Evolutionary conservation across 2,113 vertebrate genomes (phyloP), one percentile per base, ranked within the genome.

Genomic region (Psittacus erithacus): DNA sequence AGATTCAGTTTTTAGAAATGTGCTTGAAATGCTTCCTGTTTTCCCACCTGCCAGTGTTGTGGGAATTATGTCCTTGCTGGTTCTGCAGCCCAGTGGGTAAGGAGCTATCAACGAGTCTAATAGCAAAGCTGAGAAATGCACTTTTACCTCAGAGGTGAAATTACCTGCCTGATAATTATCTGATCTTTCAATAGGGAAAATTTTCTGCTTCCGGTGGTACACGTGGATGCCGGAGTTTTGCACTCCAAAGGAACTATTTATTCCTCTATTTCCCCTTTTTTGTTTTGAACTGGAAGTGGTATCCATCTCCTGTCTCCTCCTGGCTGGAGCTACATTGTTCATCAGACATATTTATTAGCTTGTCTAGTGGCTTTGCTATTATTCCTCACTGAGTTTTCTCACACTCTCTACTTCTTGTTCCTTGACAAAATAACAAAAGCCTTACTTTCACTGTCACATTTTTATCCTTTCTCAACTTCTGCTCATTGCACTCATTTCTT

Each of bases 401-500:
- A 64, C 95, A 93, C 93, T 50, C 47, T 84, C 8, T 23, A 78
- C 76, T 79, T 93, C 92, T 86, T 90, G 65, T 92, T 96, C 82
- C 92, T 68, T 93, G 90, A 89, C 84, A 94, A 95, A 95, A 91
- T 87, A 95, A 95, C 84, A 95, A 92, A 93, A 92, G 69, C 76
- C 49, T 91, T 79, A 27, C 76, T 92, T 93, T 49, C 50, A 4
- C 47, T 76, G 69, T 38, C 76, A 88, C 80, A 71, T 94, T 96
- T 96, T 93, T 88, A 90, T 96, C 94, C 87, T 50, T 84, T 86
- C 86, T 88, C 88, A 92, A 80, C 55, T 75, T 91, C 74, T 90
- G 73, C 69, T 96, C 96, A 94, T 97, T 76, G 49, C 82, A 35
- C 80, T 84, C 44, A 79, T 35, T 75, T 84, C 93, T 88, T 75